These are phyloP conservation scores for Hylaeus anthracinus DNA, from an alignment of 1,140 invertebrate genomes.

Conservation along the genomic window DNA sequence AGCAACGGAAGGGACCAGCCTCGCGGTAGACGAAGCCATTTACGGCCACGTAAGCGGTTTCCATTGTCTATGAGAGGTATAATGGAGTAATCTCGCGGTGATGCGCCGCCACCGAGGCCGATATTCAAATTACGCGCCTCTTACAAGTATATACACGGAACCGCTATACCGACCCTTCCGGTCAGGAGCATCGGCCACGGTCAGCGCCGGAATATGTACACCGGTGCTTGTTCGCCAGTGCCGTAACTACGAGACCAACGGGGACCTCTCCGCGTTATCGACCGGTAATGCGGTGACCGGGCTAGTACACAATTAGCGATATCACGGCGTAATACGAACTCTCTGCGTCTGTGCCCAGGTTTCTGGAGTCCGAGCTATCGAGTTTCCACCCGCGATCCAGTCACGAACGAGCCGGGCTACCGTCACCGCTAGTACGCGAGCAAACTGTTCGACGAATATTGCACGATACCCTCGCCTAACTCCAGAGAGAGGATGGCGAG, in stretches of 20 bases:
- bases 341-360: constrained; percentile 3
- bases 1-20: constrained; percentile 40
- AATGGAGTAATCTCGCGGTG: constrained; percentile 81
- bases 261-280: constrained; percentile 35
- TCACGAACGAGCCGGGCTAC: not conserved
- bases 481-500: not conserved
- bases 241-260: not conserved
- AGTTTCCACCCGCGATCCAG: constrained; percentile 15
- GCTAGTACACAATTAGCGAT: constrained; percentile 48
- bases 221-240: not conserved
- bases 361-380: constrained; percentile 12
- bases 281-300: constrained; percentile 39
- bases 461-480: not conserved
- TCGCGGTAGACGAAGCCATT: constrained; percentile 75
- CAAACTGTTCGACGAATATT: not conserved
- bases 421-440: too few relatives aligned
- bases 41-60: constrained; percentile 79
- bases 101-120: constrained; percentile 76
- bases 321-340: constrained; percentile 48
- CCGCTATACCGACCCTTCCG: constrained; percentile 58
- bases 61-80: constrained; percentile 78
- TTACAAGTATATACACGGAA: constrained; percentile 69
- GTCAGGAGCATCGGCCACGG: constrained; percentile 32
- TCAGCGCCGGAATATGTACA: constrained; percentile 13
- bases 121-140: constrained; percentile 77